Conservation (phyloP, 2,113 vertebrate genomes). For the Echinops telfairi region DNA sequence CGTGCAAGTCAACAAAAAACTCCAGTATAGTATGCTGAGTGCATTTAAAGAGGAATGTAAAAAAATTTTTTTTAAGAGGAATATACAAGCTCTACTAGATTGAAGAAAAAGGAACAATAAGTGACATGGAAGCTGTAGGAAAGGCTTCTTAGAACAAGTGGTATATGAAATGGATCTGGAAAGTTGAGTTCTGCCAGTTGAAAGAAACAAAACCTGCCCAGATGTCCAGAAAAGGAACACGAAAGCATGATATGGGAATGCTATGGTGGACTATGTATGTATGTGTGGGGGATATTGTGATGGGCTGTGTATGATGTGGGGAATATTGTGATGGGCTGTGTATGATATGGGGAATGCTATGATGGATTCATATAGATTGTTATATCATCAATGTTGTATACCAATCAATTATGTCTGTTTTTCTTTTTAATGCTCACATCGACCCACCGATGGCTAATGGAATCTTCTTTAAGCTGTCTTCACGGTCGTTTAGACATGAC, state of each 20-base stretch:
- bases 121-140: not conserved
- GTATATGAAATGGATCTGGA: not conserved
- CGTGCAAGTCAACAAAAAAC: not conserved
- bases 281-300: too few relatives aligned
- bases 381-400: not conserved
- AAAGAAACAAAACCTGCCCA: not conserved
- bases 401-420: not conserved
- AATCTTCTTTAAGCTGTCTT: not conserved
- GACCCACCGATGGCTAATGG: not conserved
- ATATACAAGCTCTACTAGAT: not conserved
- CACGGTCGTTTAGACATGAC: not conserved
- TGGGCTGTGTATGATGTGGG: too few relatives aligned
- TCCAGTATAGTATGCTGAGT: not conserved
- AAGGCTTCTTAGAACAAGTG: not conserved
- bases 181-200: not conserved
- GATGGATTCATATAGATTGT: not conserved
- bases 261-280: too few relatives aligned
- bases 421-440: not conserved
- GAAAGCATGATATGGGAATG: not conserved
- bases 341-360: not conserved
- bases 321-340: not conserved
- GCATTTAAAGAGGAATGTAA: not conserved
- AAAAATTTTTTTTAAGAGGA: conserved; percentile 24
- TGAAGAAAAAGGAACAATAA: not conserved
- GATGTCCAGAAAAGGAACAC: not conserved